Conservation (phyloP, 2,113 vertebrate species). For the Lepus americanus region DNA sequence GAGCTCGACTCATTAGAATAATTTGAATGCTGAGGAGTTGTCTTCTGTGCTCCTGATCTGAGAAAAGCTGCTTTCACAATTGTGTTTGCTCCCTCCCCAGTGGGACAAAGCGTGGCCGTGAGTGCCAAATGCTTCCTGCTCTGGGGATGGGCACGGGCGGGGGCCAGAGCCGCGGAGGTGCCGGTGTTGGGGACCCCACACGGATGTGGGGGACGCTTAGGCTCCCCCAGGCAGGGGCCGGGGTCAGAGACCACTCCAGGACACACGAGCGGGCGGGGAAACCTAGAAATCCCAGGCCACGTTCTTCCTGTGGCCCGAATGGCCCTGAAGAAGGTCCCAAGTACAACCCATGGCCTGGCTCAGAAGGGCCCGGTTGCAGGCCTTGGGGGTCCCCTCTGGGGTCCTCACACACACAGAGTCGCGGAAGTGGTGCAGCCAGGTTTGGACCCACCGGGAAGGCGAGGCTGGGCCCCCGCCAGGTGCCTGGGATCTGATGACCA, state of each 20-base stretch:
- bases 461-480: too few species aligned
- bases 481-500: background rate
- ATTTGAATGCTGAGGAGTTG: conserved; percentile 68
- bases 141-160: background rate
- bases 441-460: background rate
- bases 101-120: conserved; percentile 19
- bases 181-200: background rate
- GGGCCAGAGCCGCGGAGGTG: background rate
- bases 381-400: background rate
- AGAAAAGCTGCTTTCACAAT: conserved; percentile 66
- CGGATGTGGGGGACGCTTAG: background rate
- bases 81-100: background rate
- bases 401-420: background rate
- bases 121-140: background rate
- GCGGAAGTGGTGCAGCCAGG: background rate
- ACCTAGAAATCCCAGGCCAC: background rate
- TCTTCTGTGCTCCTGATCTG: background rate
- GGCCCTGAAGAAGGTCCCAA: background rate
- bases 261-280: background rate
- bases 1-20: conserved; percentile 68
- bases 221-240: background rate
- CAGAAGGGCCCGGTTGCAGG: background rate
- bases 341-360: background rate
- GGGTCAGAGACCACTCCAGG: background rate
- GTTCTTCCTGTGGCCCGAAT: background rate